phyloP scores from a whole-genome alignment of 2,797 vertebrate species.

The Ataeniobius toweri region DNA sequence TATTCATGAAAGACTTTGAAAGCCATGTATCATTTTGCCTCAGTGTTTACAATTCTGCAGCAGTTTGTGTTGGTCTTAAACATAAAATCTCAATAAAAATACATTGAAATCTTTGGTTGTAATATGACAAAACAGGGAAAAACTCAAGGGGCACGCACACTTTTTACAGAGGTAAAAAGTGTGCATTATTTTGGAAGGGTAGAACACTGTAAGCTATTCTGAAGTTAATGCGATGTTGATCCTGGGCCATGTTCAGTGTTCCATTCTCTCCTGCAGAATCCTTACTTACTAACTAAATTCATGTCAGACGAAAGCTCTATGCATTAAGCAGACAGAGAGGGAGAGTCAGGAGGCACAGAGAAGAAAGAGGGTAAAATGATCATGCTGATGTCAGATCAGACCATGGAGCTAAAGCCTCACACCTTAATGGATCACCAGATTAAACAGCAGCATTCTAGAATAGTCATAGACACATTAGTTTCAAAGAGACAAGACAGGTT shows the following conservation, averaged over 20 bases:
- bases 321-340: conserved; percentile 32
- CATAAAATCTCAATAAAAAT: not conserved
- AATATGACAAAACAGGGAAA: not conserved
- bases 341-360: not conserved
- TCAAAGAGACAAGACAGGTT: conserved; percentile 56
- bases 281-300: conserved; percentile 21
- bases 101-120: not conserved
- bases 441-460: conserved; percentile 30
- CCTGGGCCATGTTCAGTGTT: conserved; percentile 32
- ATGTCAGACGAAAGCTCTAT: conserved; percentile 38
- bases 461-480: conserved; percentile 52
- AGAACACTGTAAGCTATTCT: conserved; percentile 41
- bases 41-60: not conserved
- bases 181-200: conserved; percentile 11
- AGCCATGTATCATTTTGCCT: no score
- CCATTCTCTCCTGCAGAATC: conserved; percentile 29
- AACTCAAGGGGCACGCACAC: not conserved
- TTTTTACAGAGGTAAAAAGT: not conserved
- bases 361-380: conserved; percentile 27
- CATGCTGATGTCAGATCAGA: conserved; percentile 34
- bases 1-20: not conserved
- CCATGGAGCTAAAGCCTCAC: conserved; percentile 13
- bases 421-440: conserved; percentile 38
- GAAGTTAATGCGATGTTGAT: conserved; percentile 50
- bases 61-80: not conserved